A percentile compares a stretch with the other conserved stretches of the same genome.
Conservation (phyloP, 2,797 vertebrate species). For the Hirundo rustica region DNA sequence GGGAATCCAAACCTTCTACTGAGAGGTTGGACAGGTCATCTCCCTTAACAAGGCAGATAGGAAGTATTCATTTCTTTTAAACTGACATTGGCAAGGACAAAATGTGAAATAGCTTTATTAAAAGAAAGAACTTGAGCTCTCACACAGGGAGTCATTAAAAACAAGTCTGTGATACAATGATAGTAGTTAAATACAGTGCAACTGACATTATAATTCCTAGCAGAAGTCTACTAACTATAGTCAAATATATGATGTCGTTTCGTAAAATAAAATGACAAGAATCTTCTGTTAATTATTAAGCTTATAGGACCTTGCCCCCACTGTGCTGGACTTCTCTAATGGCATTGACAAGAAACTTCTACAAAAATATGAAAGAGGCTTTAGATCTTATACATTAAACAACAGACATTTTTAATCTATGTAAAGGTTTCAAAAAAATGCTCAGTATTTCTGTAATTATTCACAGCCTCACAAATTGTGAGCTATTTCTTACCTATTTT, state of each 20-base stretch:
- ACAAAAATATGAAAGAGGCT: background rate
- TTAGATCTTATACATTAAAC: background rate
- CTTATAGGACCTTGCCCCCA: background rate
- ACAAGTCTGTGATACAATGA: background rate
- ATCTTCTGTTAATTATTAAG: background rate
- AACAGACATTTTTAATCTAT: background rate
- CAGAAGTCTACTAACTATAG: background rate
- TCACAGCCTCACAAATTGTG: background rate
- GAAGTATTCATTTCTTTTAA: slow-evolving; percentile 64
- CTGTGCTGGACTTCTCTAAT: background rate
- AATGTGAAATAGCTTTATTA: slow-evolving; percentile 58
- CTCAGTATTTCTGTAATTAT: background rate
- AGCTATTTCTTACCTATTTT: background rate
- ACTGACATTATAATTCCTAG: background rate
- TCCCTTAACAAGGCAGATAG: slow-evolving; percentile 63
- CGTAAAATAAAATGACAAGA: background rate
- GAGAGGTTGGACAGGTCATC: slow-evolving; percentile 62
- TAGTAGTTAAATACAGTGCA: background rate
- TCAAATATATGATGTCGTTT: background rate
- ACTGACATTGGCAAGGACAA: slow-evolving; percentile 60
- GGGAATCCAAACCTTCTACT: slow-evolving; percentile 58
- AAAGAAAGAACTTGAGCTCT: slow-evolving; percentile 37
- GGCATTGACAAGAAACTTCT: background rate
- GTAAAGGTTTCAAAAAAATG: background rate
- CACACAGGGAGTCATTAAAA: slow-evolving; percentile 51